These are phyloP conservation scores for Stratiomys singularior DNA, from an alignment of 2,888 invertebrate species.

Conservation along the genomic window DNA sequence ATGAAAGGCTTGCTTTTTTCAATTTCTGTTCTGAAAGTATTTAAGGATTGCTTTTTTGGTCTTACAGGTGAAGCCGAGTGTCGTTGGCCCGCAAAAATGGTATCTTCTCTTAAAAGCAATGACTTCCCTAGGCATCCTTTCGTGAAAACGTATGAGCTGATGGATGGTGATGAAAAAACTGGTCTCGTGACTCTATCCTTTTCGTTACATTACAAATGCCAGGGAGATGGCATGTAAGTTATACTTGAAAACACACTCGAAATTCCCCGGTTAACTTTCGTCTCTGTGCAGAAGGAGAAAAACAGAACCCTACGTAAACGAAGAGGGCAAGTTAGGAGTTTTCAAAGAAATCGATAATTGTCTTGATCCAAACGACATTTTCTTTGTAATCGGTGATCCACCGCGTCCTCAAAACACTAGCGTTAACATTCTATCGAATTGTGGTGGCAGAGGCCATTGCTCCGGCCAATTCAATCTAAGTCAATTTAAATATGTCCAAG, in stretches of 20 bases:
- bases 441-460: constrained; percentile 11
- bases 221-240: not conserved
- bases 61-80: constrained; percentile 40
- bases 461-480: constrained; percentile 14
- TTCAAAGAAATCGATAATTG: constrained; percentile 37
- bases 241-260: not conserved
- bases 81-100: constrained; percentile 38
- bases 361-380: constrained; percentile 48
- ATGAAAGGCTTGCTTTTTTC: too few relatives aligned
- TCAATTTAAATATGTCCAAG: constrained; percentile 40
- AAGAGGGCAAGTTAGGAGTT: constrained; percentile 27
- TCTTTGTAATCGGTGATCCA: constrained; percentile 48
- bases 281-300: not conserved
- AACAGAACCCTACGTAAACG: constrained; percentile 20
- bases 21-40: too few relatives aligned
- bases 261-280: not conserved
- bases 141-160: constrained; percentile 26
- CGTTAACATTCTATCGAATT: not conserved
- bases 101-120: constrained; percentile 8
- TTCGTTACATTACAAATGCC: constrained; percentile 35
- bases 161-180: not conserved
- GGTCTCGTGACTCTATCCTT: constrained; percentile 39
- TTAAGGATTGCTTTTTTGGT: too few relatives aligned
- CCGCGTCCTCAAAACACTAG: not conserved
- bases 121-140: constrained; percentile 31